Conservation (phyloP, 2,797 vertebrate genomes). For the Onychomys torridus region DNA sequence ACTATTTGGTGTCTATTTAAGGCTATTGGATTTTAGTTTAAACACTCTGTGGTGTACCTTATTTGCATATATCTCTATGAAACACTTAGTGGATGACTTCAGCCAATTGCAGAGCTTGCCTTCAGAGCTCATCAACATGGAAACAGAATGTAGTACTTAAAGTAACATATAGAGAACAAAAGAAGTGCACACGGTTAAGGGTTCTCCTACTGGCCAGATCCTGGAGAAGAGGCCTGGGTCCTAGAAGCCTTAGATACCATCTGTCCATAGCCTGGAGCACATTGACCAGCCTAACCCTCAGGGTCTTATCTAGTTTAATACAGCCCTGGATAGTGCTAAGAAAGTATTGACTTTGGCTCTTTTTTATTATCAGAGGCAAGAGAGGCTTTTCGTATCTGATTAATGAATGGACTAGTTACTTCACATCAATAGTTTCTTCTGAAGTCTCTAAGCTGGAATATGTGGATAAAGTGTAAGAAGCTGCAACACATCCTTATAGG, state of each 20-base stretch:
- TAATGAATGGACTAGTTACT: background rate
- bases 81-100: constrained; percentile 47
- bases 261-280: background rate
- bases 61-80: constrained; percentile 63
- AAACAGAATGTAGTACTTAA: constrained; percentile 4
- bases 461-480: background rate
- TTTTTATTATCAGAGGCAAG: background rate
- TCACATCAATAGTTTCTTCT: constrained; percentile 16
- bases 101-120: constrained; percentile 29
- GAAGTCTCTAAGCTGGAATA: background rate
- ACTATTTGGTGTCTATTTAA: constrained; percentile 76
- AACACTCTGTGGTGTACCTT: constrained; percentile 47
- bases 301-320: background rate
- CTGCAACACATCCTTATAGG: background rate
- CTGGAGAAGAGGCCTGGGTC: background rate
- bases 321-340: background rate
- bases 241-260: background rate
- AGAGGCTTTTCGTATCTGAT: background rate
- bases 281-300: background rate
- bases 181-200: background rate
- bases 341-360: background rate
- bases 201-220: background rate
- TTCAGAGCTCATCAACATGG: background rate
- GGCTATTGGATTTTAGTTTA: constrained; percentile 76
- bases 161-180: constrained; percentile 37